Base-by-base conservation (phyloP, 2,113 vertebrate species). In the Excalfactoria chinensis region DNA sequence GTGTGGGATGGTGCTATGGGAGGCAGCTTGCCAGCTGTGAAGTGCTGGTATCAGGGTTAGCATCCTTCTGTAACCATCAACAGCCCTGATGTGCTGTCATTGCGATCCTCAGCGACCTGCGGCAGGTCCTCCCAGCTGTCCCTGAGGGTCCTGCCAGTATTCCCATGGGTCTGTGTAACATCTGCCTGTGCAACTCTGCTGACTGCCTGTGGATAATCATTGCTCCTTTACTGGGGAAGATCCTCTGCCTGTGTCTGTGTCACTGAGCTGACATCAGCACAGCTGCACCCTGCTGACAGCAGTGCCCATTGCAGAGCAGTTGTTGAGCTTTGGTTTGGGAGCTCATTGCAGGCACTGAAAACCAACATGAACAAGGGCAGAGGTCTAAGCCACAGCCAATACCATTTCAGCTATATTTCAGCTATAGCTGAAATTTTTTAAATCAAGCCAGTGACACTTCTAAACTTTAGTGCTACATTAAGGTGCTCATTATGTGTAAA, bases 161-260 rank as follows among this genome's bases (percentile, higher is more conserved):
- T 60, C 32, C 32, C 0, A 1, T 25, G 10, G 46, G 23, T 23
- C 56, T 9, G 8, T 11, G 37, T 26, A 3, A 19, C 1, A 1
- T 53, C 35, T 53, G 15, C 5, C 5, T 34, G 6, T 13, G 28
- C 28, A 17, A 14, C 22, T 8, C 56, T 35, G 14, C 34, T 11
- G 56, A 15, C 23, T 34, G 23, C 32, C 48, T 32, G 48, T 2
- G 5, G 68, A 6, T 3, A 11, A 3, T 14, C 53, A 4, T 20
- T 53, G 3, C 32, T 8, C 14, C 30, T 15, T 30, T 44, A 5
- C 20, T 13, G 19, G 58, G 68, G 53, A 40, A 4, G 46, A 6
- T 25, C 46, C 40, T 35, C 37, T 32, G 56, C 58, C 58, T 0
- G 1, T 16, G 13, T 34, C 44, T 41, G 40, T 41, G 40, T 41